phyloP scores from a whole-genome alignment of 2,888 invertebrate species.

The Conomelus anceps region DNA sequence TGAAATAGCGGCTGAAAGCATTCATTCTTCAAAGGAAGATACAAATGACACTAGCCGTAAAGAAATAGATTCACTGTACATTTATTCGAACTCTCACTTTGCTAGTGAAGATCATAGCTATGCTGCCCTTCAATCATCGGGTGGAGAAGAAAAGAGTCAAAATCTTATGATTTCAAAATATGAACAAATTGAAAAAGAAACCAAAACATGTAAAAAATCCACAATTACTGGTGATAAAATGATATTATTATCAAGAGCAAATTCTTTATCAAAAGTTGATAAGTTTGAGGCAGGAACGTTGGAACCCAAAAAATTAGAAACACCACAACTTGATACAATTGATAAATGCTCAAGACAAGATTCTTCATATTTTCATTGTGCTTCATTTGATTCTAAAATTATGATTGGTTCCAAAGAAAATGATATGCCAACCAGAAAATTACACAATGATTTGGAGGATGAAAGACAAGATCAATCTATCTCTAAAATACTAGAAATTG shows the following conservation, averaged over 20 bases:
- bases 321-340: not conserved
- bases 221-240: not conserved
- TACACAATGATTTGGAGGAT: not conserved
- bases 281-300: not conserved
- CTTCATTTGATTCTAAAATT: not conserved
- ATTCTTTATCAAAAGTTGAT: not conserved
- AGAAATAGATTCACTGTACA: not conserved
- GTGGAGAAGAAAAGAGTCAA: not conserved
- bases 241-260: not conserved
- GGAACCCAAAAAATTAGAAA: not conserved
- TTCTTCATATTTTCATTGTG: not conserved
- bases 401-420: not conserved
- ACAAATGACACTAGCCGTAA: not conserved
- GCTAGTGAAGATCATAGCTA: not conserved
- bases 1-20: not conserved
- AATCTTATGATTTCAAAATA: not conserved
- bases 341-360: not conserved
- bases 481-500: not conserved
- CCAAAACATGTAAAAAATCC: not conserved
- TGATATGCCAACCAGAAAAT: not conserved
- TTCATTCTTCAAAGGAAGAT: not conserved
- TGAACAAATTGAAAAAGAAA: not conserved
- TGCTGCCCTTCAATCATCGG: not conserved
- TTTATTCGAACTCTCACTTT: not conserved
- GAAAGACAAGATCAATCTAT: not conserved